A percentile compares a stretch with the other conserved stretches of the same genome.
These are phyloP conservation scores for Phrynosoma blainvillii DNA, from an alignment of 2,113 vertebrate genomes.

Conservation along the genomic window DNA sequence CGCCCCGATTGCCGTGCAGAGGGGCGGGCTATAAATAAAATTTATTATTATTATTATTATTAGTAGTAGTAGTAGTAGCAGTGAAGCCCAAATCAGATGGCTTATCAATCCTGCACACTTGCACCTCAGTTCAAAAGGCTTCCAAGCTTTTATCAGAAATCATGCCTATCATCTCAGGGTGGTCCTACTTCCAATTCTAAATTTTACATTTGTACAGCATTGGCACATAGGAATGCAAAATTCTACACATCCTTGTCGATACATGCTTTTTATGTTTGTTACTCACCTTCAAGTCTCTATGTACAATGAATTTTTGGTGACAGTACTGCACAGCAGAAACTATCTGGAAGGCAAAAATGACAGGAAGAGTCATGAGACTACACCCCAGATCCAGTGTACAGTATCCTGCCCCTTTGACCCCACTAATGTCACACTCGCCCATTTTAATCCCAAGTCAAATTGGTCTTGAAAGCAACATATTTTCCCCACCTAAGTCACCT, in stretches of 20 bases:
- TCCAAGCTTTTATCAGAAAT: neutral
- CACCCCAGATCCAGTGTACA: fast-evolving
- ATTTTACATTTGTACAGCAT: neutral
- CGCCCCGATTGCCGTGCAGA: no score
- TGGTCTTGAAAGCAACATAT: no score
- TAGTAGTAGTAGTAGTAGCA: no score
- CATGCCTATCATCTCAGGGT: no score
- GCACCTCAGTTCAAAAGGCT: neutral
- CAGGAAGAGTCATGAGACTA: neutral
- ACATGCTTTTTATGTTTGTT: fast-evolving
- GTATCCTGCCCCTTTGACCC: neutral
- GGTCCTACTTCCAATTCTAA: neutral
- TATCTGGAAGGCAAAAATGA: conserved; percentile 78
- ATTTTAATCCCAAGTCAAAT: no score
- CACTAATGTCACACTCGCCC: neutral
- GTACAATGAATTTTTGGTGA: conserved; percentile 93
- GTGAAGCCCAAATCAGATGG: no score
- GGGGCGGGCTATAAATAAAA: no score
- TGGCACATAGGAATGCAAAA: no score
- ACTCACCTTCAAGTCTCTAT: conserved; percentile 92
- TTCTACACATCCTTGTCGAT: fast-evolving
- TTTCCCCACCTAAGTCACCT: no score
- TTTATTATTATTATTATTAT: no score
- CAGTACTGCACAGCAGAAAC: conserved; percentile 96
- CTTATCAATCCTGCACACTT: no score